Evolutionary conservation across 2,888 invertebrate species (phyloP).

Genomic region (Apodemia duryi): DNA sequence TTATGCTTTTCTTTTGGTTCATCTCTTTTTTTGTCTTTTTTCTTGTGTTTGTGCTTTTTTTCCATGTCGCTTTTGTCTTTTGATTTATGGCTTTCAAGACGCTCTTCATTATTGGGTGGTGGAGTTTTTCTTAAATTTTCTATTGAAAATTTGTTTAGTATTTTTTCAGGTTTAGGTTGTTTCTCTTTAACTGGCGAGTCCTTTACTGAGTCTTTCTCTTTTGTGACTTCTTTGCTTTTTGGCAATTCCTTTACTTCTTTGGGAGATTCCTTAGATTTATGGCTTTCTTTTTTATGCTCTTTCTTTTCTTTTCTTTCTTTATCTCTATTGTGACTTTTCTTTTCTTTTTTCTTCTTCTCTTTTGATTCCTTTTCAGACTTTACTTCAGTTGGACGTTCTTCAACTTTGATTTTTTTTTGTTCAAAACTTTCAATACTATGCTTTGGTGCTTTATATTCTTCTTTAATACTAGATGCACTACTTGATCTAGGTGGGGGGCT

Average conservation of each 20-base stretch:
- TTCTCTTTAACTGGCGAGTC: constrained; percentile 62
- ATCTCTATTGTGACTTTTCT: constrained; percentile 81
- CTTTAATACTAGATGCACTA: constrained; percentile 66
- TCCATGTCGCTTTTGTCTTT: constrained; percentile 76
- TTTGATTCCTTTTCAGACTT: constrained; percentile 74
- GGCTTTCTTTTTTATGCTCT: constrained; percentile 79
- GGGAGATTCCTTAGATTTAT: constrained; percentile 65
- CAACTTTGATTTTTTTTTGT: constrained; percentile 61
- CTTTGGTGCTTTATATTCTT: constrained; percentile 61
- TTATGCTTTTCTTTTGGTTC: constrained; percentile 82
- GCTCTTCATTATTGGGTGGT: constrained; percentile 57
- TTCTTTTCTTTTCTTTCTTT: constrained; percentile 80
- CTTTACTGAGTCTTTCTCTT: constrained; percentile 55
- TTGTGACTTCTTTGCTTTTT: constrained; percentile 47
- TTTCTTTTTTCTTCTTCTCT: constrained; percentile 81
- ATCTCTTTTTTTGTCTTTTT: constrained; percentile 82
- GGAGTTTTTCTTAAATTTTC: constrained; percentile 72
- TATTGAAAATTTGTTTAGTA: constrained; percentile 67
- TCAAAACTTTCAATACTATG: constrained; percentile 51
- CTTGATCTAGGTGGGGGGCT: constrained; percentile 61
- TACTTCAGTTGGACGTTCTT: constrained; percentile 75
- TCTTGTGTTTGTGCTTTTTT: constrained; percentile 81
- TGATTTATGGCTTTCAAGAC: constrained; percentile 55
- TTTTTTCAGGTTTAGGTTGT: constrained; percentile 56
- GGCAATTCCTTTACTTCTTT: constrained; percentile 57